Evolutionary conservation across 1,140 invertebrate species (phyloP), one percentile per base, ranked within the genome.

Genomic region (Pristionchus pacificus): DNA sequence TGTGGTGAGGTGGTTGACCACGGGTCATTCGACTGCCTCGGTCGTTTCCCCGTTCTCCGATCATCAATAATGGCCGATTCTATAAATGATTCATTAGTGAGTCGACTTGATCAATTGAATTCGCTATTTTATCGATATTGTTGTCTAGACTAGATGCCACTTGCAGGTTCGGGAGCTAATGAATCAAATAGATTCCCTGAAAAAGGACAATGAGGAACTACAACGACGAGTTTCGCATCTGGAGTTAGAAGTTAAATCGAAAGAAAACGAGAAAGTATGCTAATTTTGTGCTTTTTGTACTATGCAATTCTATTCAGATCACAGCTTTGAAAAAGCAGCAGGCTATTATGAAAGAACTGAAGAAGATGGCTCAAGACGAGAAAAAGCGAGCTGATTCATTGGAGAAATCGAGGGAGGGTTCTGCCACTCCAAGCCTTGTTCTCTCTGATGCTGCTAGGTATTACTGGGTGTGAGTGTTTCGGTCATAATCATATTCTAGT

Each of bases 311-410:
- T 49, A 10, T 49, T 19, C 19, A 68, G 31, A 68, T 57, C 30
- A 19, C 68, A 33, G 66, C 71, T 3, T 25, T 73, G 60, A 73
- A 73, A 32, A 73, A 73, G 55, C 32, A 60, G 30, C 29, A 14
- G 24, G 28, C 60, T 19, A 13, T 63, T n/a, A 32, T 73, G 31
- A 73, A 73, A 31, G 71, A 73, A 31, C 66, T 73, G 13, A 65
- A 73, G 31, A 68, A 69, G 25, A 6, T 66, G 13, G n/a, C 68
- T 13, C 67, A 68, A 29, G 71, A 73, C 15, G 71, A 73, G 55
- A 68, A 33, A 24, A 73, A 65, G 63, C 65, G 71, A 31, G 71
- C 71, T 2, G 71, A 73, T 49, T 61, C 65, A 13, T 60, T 72
- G 57, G 71, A 73, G 38, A 61, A 60, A 24, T 55, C 38, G n/a